Evolutionary conservation across 2,888 invertebrate species (phyloP), one percentile per base, ranked within the genome.

Genomic region (Synergus japonicus): DNA sequence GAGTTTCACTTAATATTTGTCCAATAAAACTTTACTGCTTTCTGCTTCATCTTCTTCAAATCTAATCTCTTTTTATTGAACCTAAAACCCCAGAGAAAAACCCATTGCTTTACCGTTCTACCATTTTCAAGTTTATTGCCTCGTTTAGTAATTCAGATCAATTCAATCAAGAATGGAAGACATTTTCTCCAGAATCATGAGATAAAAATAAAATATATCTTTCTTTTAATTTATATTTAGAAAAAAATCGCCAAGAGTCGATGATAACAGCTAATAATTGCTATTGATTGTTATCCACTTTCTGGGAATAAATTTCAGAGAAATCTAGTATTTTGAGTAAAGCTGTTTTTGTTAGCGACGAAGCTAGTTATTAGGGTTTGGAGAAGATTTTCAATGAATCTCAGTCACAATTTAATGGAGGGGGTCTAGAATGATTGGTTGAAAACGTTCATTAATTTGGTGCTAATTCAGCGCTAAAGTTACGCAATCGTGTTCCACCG

Each of bases 1-100:
- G 90, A 73, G 73, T 77, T 67, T 63, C 64, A 77, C 77, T 46
- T 77, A 46, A 63, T 64, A 73, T 73, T 73, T 73, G n/a, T 54
- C 49, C 54, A 73, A 73, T 73, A 73, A 73, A 73, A 73, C n/a
- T 73, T 69, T 54, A 73, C 73, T 49, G 54, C 73, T 9, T 37
- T 37, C 54, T 73, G 54, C 54, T 73, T 73, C 73, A 54, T 73
- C 73, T 29, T 73, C 73, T 73, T 73, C 54, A 73, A 73, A 73
- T 49, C 73, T 73, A 54, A 73, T 73, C 54, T 73, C 73, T 73
- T 54, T 54, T 73, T 54, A 73, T 73, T 54, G 54, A 37, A 54
- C 37, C 54, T 73, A 29, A 73, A 54, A 41, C n/a, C 15, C 54
- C 46, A 49, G 15, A 37, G 15, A 54, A 67, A 73, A 37, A n/a